Percentiles rank a stretch among this genome's conserved stretches.
These are phyloP conservation scores for Pseudococcus longispinus DNA, from an alignment of 2,888 invertebrate species.

Conservation along the genomic window DNA sequence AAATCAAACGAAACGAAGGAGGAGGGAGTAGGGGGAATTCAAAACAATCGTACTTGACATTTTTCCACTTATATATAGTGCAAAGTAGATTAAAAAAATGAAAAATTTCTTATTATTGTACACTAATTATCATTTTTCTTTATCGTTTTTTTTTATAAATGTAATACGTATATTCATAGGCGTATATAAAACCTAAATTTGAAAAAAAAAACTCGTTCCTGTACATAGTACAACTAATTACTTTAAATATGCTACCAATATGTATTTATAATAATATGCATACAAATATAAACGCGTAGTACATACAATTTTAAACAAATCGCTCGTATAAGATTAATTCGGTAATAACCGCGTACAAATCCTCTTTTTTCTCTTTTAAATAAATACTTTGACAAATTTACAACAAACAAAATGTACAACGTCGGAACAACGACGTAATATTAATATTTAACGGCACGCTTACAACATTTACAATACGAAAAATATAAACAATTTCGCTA, in stretches of 20 bases:
- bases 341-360: neutral
- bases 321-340: neutral
- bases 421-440: no score
- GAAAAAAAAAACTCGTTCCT: neutral
- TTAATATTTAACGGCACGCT: conserved; percentile 1
- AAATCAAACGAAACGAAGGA: neutral
- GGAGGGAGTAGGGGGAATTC: neutral
- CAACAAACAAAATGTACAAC: neutral
- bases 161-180: neutral
- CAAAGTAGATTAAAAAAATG: conserved; percentile 3
- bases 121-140: neutral
- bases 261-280: neutral
- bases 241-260: neutral
- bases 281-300: neutral
- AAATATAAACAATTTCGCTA: conserved; percentile 7
- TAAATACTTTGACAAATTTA: conserved; percentile 19
- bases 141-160: neutral
- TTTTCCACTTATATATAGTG: neutral
- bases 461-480: neutral
- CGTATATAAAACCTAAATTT: neutral
- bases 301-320: neutral
- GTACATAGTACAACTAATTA: neutral
- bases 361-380: neutral
- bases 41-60: neutral
- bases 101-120: conserved; percentile 6